A percentile compares a stretch with the other conserved stretches of the same genome.
Evolutionary conservation across 1,140 invertebrate species (phyloP).

Genomic region (Hycleus phaleratus): DNA sequence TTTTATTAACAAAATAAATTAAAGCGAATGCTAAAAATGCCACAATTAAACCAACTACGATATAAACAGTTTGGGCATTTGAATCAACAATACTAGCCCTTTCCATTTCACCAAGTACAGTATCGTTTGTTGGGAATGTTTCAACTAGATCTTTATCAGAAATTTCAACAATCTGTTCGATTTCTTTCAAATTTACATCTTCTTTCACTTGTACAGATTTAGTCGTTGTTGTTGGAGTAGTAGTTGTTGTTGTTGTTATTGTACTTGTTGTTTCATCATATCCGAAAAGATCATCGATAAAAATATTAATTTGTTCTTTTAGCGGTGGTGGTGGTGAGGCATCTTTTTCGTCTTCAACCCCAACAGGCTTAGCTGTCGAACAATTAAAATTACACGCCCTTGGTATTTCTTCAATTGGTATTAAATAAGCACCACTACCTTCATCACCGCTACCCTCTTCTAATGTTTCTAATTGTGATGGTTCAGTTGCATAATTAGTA

Average conservation of each 20-base stretch:
- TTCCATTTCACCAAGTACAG: constrained; percentile 23
- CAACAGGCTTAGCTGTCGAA: constrained; percentile 23
- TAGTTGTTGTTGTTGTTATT: background rate
- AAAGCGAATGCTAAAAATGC: constrained; percentile 8
- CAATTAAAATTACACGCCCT: constrained; percentile 27
- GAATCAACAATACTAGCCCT: constrained; percentile 20
- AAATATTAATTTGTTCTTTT: constrained; percentile 22
- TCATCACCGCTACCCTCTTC: constrained; percentile 18
- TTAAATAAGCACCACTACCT: constrained; percentile 26
- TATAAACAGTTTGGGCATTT: constrained; percentile 24
- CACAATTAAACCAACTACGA: constrained; percentile 22
- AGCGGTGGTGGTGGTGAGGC: constrained; percentile 15
- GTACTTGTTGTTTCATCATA: constrained; percentile 6
- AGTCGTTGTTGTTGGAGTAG: background rate
- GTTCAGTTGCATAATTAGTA: background rate
- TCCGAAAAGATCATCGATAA: constrained; percentile 24
- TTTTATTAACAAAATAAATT: constrained; percentile 3
- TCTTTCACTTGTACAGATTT: background rate
- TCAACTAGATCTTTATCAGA: constrained; percentile 7
- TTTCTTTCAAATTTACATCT: background rate
- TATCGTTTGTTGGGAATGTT: constrained; percentile 14
- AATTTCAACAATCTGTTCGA: constrained; percentile 3
- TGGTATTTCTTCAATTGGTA: constrained; percentile 2
- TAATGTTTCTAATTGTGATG: background rate
- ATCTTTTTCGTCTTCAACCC: constrained; percentile 18